These are phyloP conservation scores for Leptoclinus maculatus DNA, from an alignment of 2,797 vertebrate species.

Conservation along the genomic window DNA sequence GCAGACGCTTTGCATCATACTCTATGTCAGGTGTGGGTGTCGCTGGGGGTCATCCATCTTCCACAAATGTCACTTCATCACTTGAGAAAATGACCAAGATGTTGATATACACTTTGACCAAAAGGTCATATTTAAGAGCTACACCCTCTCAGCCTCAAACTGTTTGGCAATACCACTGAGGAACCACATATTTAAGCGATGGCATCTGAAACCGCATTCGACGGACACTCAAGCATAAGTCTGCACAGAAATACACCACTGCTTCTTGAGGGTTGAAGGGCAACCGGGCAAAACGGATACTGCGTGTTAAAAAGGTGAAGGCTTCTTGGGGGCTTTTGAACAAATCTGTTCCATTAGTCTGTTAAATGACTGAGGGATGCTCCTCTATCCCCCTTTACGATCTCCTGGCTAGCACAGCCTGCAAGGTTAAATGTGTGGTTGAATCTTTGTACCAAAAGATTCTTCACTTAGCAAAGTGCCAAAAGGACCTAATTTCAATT, in stretches of 20 bases:
- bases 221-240: constrained; percentile 7
- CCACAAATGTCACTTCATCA: constrained; percentile 70
- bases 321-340: constrained; percentile 51
- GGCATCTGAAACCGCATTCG: constrained; percentile 36
- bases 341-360: constrained; percentile 58
- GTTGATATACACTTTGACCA: constrained; percentile 55
- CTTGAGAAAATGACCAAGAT: constrained; percentile 61
- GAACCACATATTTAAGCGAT: constrained; percentile 31
- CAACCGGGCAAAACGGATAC: constrained; percentile 27
- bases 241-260: neutral
- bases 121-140: constrained; percentile 39
- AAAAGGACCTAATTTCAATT: constrained; percentile 53
- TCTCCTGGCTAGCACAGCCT: constrained; percentile 34
- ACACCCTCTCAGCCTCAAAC: neutral
- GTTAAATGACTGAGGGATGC: constrained; percentile 62
- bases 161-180: constrained; percentile 2
- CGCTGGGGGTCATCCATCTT: constrained; percentile 60
- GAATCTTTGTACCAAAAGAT: constrained; percentile 49
- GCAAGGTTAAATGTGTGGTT: constrained; percentile 68
- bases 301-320: constrained; percentile 45
- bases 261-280: constrained; percentile 25
- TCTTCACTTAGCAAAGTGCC: constrained; percentile 8
- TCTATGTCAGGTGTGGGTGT: constrained; percentile 63
- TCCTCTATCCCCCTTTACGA: constrained; percentile 38
- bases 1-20: constrained; percentile 68